Evolutionary conservation across 2,797 vertebrate genomes (phyloP).

Genomic region (Dicrostonyx torquatus): DNA sequence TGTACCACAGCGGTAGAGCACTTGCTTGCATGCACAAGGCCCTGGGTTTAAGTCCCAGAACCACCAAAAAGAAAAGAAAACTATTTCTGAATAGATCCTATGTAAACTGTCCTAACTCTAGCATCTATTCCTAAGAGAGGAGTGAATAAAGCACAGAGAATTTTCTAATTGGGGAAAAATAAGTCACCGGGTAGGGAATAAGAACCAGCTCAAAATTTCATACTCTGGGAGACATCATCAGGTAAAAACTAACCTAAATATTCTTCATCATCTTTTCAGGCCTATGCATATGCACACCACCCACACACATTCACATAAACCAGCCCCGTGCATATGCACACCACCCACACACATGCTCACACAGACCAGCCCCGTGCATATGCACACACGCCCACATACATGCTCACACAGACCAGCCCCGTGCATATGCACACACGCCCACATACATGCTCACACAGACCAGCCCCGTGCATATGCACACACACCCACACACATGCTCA

Average conservation of each 20-base stretch:
- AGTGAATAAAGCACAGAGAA: background rate
- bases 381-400: too few species aligned
- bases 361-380: too few species aligned
- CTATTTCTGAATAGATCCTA: background rate
- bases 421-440: too few species aligned
- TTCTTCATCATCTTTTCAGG: slow-evolving; percentile 2
- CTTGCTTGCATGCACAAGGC: background rate
- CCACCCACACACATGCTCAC: too few species aligned
- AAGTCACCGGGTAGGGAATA: background rate
- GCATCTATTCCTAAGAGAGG: background rate
- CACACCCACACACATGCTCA: too few species aligned
- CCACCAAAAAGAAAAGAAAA: background rate
- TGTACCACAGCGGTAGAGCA: background rate
- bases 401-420: too few species aligned
- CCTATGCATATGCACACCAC: background rate
- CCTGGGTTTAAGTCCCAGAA: background rate
- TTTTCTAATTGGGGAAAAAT: background rate
- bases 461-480: too few species aligned
- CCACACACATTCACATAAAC: too few species aligned
- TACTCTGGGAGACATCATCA: background rate
- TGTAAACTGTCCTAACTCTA: background rate
- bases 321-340: too few species aligned
- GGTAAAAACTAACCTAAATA: background rate
- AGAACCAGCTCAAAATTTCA: background rate
- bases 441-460: too few species aligned